Base-by-base conservation (phyloP, 37 sponge, comb jelly and placozoan species). In the Chondrosia reniformis region DNA sequence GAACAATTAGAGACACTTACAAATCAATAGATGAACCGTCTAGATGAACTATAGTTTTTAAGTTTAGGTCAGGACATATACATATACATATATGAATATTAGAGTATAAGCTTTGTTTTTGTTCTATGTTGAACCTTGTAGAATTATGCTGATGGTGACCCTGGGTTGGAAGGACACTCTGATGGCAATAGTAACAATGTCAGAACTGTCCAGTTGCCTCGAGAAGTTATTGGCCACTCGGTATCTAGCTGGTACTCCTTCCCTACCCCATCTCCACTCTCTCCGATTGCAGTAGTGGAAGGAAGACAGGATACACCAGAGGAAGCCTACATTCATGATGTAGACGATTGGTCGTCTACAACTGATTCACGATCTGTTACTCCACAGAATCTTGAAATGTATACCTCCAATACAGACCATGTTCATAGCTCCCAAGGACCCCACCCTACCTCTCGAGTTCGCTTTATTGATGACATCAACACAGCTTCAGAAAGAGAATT, bases 291-390 rank as follows among this genome's bases (percentile, higher is more conserved):
- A 30, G 30, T 30, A 59, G n/a, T 6, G 22, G 22, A 13, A 13
- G 4, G 61, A 6, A 59, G 61, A 13, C 28, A 30, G n/a, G n/a
- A 25, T 30, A 59, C 28, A 30, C 61, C 61, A 19, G 61, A 59
- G n/a, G 61, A 59, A 59, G 61, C 61, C 6, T n/a, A n/a, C n/a
- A n/a, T n/a, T n/a, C n/a, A n/a, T n/a, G 61, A 59, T 59, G 61
- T 59, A 5, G 61, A 59, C n/a, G 61, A 59, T 59, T 59, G 61
- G 61, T 25, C n/a, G n/a, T 59, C 30, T 25, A 30, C 61, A 7
- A 30, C 61, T 30, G 28, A 59, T 13, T 30, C 61, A 19, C n/a
- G 61, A 30, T 19, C 30, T 59, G 61, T 30, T 30, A 30, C 61
- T 59, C 61, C 61, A 59, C 17, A 59, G 28, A 25, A 25, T 19